Base-by-base conservation (phyloP, 2,888 invertebrate species). In the Rhagium mordax region DNA sequence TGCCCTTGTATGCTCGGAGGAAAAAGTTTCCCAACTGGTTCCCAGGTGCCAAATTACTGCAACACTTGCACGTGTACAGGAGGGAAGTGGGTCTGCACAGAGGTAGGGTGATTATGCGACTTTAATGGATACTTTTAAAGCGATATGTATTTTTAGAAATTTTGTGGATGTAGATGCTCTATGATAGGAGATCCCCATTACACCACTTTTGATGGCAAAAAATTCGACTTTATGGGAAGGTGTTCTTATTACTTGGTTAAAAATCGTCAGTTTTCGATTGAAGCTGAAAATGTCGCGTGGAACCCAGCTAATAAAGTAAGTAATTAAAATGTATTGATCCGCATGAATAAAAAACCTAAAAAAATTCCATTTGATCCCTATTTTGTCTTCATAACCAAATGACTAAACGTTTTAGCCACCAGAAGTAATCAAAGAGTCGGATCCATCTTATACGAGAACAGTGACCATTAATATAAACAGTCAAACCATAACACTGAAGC, bases 171-270 rank as follows among this genome's bases (percentile, higher is more conserved):
- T 0, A 92, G 96, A n/a, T 98, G 97, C 86, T 91, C 94, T 0
- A 94, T 95, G 0, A 90, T 96, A 49, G 97, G 97, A 0, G 96
- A 97, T 89, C 96, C 97, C 0, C 97, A 97, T 89, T 97, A 96
- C 88, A 91, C 91, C 60, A 97, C 97, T 0, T 98, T 98, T 85
- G 97, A 98, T 87, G 97, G 97, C 0, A 92, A 91, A 77, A 92
- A 92, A 1, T 98, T 91, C 86, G 94, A 96, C 88, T 97, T 97
- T 87, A 96, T 96, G 95, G 97, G 97, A 0, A 94, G 93, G 81
- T 97, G 97, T 86, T 93, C 94, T 0, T 97, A 97, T 86, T 94
- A 94, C 84, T 88, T 97, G 79, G 89, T 97, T 20, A 92, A 93
- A 82, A 90, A 92, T 0, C 88, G 90, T 0, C 91, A 94, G 80